These are phyloP conservation scores for Antechinus stuartii DNA, from an alignment of 2,113 vertebrate genomes.

Conservation along the genomic window DNA sequence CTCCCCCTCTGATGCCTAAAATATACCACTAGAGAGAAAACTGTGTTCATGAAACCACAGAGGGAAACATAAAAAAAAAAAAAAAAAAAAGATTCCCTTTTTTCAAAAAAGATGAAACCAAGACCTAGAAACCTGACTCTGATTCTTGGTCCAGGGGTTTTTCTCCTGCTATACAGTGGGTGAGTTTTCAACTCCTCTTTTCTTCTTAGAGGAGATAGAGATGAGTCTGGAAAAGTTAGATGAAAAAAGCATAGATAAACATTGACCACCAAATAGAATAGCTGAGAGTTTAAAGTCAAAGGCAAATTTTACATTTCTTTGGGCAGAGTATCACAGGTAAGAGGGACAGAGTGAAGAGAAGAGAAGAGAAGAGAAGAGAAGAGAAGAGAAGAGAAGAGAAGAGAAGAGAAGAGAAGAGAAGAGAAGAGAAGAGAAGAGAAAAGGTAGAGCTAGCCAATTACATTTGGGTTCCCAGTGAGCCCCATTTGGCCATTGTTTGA, in stretches of 20 bases:
- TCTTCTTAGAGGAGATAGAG: neutral
- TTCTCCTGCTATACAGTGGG: neutral
- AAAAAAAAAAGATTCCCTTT: neutral
- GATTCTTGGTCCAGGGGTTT: neutral
- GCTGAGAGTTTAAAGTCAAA: neutral
- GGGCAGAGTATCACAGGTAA: no score
- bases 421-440: no score
- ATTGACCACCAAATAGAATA: neutral
- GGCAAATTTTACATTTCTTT: neutral
- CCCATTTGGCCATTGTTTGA: no score
- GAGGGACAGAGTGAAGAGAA: no score
- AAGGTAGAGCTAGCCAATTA: no score
- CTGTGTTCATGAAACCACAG: neutral
- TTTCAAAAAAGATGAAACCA: neutral
- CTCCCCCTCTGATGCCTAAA: neutral
- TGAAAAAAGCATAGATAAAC: neutral
- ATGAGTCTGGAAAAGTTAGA: neutral
- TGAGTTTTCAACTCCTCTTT: neutral
- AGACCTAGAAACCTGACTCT: neutral
- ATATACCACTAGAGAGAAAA: neutral
- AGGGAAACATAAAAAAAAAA: neutral
- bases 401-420: no score
- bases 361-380: no score
- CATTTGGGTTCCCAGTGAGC: no score
- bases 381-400: no score